These are phyloP conservation scores for Hydrozoanthus gracilis DNA, from an alignment of 92 coral and sea anemone species.

Conservation along the genomic window DNA sequence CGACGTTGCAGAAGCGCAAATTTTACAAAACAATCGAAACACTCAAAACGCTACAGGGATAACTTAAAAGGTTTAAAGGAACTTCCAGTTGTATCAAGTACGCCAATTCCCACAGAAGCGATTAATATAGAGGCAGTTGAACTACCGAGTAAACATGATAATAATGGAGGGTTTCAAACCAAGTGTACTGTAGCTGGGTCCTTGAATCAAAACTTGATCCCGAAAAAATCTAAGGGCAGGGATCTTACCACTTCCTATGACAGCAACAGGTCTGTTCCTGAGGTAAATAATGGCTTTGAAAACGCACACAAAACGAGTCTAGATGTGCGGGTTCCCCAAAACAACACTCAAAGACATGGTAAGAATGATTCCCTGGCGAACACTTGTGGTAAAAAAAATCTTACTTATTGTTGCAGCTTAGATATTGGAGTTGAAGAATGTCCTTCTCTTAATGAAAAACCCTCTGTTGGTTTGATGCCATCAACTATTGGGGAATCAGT, in stretches of 20 bases:
- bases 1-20: constrained; percentile 8
- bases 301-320: too few species aligned
- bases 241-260: background rate
- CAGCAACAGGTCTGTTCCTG: background rate
- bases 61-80: constrained; percentile 1
- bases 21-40: background rate
- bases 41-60: background rate
- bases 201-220: background rate
- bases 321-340: background rate
- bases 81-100: constrained; percentile 22
- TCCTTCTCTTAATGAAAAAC: background rate
- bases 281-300: background rate
- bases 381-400: background rate
- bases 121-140: background rate
- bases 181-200: background rate
- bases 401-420: background rate
- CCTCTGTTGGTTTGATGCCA: background rate
- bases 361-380: background rate
- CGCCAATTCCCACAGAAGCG: constrained; percentile 12
- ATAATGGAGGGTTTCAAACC: background rate
- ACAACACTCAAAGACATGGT: background rate
- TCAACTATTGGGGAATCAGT: background rate
- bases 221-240: background rate
- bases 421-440: background rate
- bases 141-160: background rate